phyloP scores from a whole-genome alignment of 2,113 vertebrate genomes.

The Cryptotis parvus region DNA sequence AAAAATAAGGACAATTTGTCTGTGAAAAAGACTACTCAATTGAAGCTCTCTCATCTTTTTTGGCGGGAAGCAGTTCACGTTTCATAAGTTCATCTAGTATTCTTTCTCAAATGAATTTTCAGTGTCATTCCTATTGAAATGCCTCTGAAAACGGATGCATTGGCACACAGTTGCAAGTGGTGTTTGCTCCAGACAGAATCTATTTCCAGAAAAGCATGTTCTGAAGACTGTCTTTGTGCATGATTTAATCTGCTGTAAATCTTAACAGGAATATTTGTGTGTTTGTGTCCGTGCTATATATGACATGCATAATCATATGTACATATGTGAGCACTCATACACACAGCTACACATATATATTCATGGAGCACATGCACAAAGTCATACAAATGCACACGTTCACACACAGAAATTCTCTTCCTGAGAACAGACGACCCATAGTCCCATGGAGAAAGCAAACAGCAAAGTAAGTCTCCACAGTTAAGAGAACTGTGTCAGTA shows the following conservation, averaged over 20 bases:
- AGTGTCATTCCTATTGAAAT: constrained; percentile 41
- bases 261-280: not conserved
- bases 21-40: constrained; percentile 1
- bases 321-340: not conserved
- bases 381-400: too few species aligned
- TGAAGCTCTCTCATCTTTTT: constrained; percentile 31
- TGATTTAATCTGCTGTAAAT: constrained; percentile 20
- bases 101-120: constrained; percentile 42
- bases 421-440: not conserved
- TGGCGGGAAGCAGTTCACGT: constrained; percentile 52
- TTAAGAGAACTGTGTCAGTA: not conserved
- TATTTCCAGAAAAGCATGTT: not conserved
- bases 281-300: not conserved
- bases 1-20: constrained; percentile 50
- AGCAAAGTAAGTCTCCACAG: not conserved
- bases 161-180: not conserved
- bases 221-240: not conserved
- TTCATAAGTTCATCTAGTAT: constrained; percentile 53
- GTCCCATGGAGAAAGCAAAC: not conserved
- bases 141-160: constrained; percentile 41
- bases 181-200: constrained; percentile 21
- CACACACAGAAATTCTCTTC: not conserved
- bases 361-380: too few species aligned
- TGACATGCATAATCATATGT: not conserved
- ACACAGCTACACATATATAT: too few species aligned